Base-by-base conservation (phyloP, 2,797 vertebrate genomes). In the Harpagifer antarcticus region DNA sequence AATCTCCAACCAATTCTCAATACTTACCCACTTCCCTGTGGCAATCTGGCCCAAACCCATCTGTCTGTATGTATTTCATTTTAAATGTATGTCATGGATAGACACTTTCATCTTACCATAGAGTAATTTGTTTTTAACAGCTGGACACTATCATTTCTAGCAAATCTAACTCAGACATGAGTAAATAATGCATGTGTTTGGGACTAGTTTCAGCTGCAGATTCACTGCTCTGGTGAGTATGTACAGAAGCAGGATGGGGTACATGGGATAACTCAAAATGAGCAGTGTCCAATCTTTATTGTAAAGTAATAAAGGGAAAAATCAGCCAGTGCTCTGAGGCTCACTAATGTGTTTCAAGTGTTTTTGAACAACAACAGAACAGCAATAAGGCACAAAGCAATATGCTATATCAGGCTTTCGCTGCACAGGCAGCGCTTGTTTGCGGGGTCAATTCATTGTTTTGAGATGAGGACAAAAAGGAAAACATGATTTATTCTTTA, bases 231-330 rank as follows among this genome's bases (percentile, higher is more conserved):
- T 19, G 17, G 4, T 43, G 17, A 20, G 17, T 19, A 20, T 55
- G 55, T 43, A 45, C 49, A 59, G 62, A 54, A 50, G 45, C 52
- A 45, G 49, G 16, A n/a, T 19, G 37, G 37, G 55, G 55, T 54
- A 50, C 5, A 50, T n/a, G 40, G 44, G 57, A 72, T 45, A 20
- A 31, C 47, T 47, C 10, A 55, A 58, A 48, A 59, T 49, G 49
- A 64, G 68, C 16, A 16, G 33, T 37, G 33, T 37, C 4, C 31
- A 40, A 47, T 47, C 14, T 42, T 44, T 65, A 43, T 40, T 65
- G 5, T 14, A 37, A 37, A 37, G 8, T 7, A 56, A 31, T 8
- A 58, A 54, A 53, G 52, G 27, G 56, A 50, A 23, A 17, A 44
- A 7, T 56, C 68, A 44, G 14, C 17, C 40, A 33, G 23, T 23